Evolutionary conservation across 2,113 vertebrate genomes (phyloP), one percentile per base, ranked within the genome.

Genomic region (Carettochelys insculpta): DNA sequence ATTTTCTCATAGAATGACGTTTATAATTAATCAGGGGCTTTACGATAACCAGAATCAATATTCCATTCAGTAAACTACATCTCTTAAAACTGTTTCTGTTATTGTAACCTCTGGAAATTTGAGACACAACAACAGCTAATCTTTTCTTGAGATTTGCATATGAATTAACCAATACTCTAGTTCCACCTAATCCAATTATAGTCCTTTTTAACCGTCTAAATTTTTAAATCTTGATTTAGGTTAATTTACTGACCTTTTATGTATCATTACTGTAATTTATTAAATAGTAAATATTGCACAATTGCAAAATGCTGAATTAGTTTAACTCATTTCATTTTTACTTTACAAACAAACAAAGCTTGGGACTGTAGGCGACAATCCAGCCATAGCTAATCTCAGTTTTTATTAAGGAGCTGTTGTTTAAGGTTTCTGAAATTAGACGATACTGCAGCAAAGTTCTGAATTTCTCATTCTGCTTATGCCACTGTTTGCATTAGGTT

Each of bases 401-500:
- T 43, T 91, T 27, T 22, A 54, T 76, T 86, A 89, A 73, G 16
- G 76, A 77, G 51, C 52, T 47, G 1, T 81, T 13, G 51, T 58
- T 82, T 65, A 73, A 27, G 27, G n/a, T 48, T 82, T 48, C 47
- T 31, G 2, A 2, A 65, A 81, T 53, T 58, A 3, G 90, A 24
- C 25, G 4, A 47, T n/a, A 38, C 81, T 77, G 19, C 77, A 79
- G 77, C 77, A 38, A 29, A 53, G 11, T 31, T 8, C 31, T 54
- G 17, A 43, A 45, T 43, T 27, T 16, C 6, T 88, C 61, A 58
- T 16, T 24, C 81, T 90, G 22, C 2, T 92, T 87, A 27, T 43
- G 94, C 38, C 19, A 4, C 89, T 10, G 3, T 92, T 29, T 20
- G 11, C 58, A 43, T 4, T 96, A 99, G 99, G 99, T 85, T 96